Conservation (phyloP, 2,888 invertebrate genomes). For the Sceliomorpha sp. region DNA sequence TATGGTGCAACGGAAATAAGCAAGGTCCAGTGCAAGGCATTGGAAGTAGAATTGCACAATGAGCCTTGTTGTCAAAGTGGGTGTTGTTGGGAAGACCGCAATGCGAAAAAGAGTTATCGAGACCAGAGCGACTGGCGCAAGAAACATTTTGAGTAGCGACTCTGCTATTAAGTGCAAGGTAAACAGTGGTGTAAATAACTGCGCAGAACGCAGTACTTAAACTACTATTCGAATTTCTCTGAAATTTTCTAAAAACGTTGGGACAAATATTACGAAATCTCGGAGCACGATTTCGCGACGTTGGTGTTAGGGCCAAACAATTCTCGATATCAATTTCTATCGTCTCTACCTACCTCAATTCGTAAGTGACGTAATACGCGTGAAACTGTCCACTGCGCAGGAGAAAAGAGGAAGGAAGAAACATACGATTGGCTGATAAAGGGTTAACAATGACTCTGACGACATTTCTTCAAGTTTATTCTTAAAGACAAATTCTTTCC, state of each 20-base stretch:
- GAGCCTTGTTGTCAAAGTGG: slow-evolving; percentile 27
- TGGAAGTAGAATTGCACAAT: slow-evolving; percentile 31
- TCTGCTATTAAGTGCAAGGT: slow-evolving; percentile 1
- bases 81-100: slow-evolving; percentile 20
- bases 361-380: too few species aligned
- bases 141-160: slow-evolving; percentile 18
- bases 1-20: slow-evolving; percentile 33
- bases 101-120: slow-evolving; percentile 11
- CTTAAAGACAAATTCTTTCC: slow-evolving; percentile 44
- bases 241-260: too few species aligned
- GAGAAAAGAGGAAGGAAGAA: too few species aligned
- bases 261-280: too few species aligned
- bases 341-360: too few species aligned
- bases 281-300: too few species aligned
- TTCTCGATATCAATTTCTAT: too few species aligned
- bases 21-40: slow-evolving; percentile 20
- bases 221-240: too few species aligned
- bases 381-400: too few species aligned
- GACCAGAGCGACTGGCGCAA: slow-evolving; percentile 2
- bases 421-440: slow-evolving; percentile 46
- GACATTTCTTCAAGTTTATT: slow-evolving; percentile 21
- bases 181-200: slow-evolving; percentile 6
- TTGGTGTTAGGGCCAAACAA: too few species aligned
- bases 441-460: slow-evolving; percentile 43
- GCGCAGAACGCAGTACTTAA: too few species aligned